Base-by-base conservation (phyloP, 1,140 invertebrate genomes). In the Lysiphlebus fabarum region DNA sequence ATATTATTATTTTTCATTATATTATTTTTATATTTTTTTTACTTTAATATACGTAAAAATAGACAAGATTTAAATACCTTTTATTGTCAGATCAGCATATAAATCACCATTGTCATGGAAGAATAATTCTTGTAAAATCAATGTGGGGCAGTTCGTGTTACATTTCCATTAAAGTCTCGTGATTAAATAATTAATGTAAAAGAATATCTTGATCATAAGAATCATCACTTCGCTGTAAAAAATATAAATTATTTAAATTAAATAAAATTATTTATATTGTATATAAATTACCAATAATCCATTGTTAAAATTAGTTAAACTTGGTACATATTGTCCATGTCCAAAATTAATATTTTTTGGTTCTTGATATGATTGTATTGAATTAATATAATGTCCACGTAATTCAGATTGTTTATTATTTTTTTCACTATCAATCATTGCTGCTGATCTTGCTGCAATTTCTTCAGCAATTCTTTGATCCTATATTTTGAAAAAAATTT, bases 381-480 rank as follows among this genome's bases (percentile, higher is more conserved):
- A 63, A 53, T 64, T 65, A 43, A 54, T 61, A 43, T 56, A 63
- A 43, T 62, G 64, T 48, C 9, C 67, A 47, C 51, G 66, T 5
- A 42, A 45, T 51, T 62, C 62, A 38, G 56, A 54, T 34, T 61
- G 61, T 37, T 75, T 73, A 58, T 79, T 71, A 5, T 77, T 75
- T 44, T 78, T 75, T 1, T 81, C 67, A 17, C 86, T 83, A 61
- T 84, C 84, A 26, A 4, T 26, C 0, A 84, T 70, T 3, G 72
- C 81, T 67, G 76, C 79, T 56, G 76, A 83, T 73, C 81, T 75
- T 14, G 83, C 83, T n/a, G 81, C 83, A 34, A 83, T 70, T 67
- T 87, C 84, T 61, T 87, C 85, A 5, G 78, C 79, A 37, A 80
- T 72, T 37, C 84, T 74, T 70, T 87, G 86, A 58, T 87, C 81